Base-by-base conservation (phyloP, 2,888 invertebrate genomes). In the Temnothorax ravouxi region DNA sequence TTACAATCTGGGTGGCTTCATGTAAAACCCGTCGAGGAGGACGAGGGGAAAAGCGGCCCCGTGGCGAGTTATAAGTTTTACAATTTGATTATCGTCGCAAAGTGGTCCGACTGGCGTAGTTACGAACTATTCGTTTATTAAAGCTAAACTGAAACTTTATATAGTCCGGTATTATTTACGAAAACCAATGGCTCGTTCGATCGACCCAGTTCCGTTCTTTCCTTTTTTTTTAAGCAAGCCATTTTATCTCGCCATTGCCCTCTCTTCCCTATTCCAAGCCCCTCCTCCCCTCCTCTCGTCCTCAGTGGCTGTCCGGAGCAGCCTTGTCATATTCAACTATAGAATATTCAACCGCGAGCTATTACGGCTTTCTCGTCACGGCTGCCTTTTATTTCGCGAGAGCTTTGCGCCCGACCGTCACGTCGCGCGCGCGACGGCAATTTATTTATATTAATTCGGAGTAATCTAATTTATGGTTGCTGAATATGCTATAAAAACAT, bases 41-140 rank as follows among this genome's bases (percentile, higher is more conserved):
- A 71, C 38, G 38, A 8, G 38, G 9, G 47, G 44, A 13, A 44
- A 34, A 29, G 15, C 25, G 66, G 8, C n/a, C n/a, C n/a, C 41
- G 47, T 71, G 34, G 47, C 66, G 61, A 84, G 90, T 85, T 87
- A 88, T 80, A 83, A 77, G 84, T 76, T 84, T 86, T 83, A 84
- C 83, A 85, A 86, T 90, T 88, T 87, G 87, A 89, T 90, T 84
- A 90, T 69, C 71, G 85, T 83, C 80, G 21, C 69, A 25, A 76
- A 82, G 64, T 66, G 44, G 61, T 76, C 59, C 80, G 50, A 34
- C 21, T 47, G 56, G 11, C 9, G 47, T 38, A 71, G 47, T 61
- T 80, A 61, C 21, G 13, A 71, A 61, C 72, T 71, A 71, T 69
- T 80, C 38, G 25, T 59, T 41, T 71, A 71, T 80, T 80, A 80